A percentile compares a stretch with the other conserved stretches of the same genome.
Evolutionary conservation across 2,797 vertebrate genomes (phyloP).

Genomic region (Brachymystax lenok): DNA sequence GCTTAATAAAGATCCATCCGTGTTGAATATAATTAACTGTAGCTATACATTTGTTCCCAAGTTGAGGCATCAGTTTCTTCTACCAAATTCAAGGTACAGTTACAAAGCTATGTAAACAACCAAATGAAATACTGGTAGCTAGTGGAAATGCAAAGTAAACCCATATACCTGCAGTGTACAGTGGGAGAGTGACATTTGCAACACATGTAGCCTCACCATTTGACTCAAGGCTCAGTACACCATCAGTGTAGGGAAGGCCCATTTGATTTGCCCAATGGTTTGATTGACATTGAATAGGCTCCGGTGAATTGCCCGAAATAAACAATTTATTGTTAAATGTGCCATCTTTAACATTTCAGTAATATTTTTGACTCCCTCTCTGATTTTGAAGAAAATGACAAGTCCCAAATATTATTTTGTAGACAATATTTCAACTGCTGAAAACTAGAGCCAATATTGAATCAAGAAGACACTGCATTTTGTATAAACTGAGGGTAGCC

Average conservation of each 20-base stretch:
- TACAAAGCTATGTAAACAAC: background rate
- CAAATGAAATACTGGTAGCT: background rate
- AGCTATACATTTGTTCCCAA: background rate
- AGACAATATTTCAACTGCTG: background rate
- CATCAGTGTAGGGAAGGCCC: background rate
- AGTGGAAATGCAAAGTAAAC: background rate
- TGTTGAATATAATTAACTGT: slow-evolving; percentile 4
- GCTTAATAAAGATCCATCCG: slow-evolving; percentile 8
- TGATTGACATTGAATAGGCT: background rate
- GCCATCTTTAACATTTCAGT: too few relatives aligned
- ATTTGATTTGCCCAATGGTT: background rate
- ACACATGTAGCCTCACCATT: background rate
- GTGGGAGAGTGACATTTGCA: background rate
- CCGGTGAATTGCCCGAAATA: background rate
- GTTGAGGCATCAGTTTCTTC: background rate
- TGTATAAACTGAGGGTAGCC: background rate
- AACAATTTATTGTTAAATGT: background rate
- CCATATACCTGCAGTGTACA: background rate
- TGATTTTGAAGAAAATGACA: background rate
- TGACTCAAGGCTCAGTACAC: background rate
- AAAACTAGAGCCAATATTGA: background rate
- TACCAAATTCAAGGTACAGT: background rate
- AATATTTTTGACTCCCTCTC: background rate
- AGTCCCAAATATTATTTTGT: too few relatives aligned
- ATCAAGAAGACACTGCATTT: background rate